Base-by-base conservation (phyloP, 2,888 invertebrate genomes). In the Omphaloscelis lunosa region DNA sequence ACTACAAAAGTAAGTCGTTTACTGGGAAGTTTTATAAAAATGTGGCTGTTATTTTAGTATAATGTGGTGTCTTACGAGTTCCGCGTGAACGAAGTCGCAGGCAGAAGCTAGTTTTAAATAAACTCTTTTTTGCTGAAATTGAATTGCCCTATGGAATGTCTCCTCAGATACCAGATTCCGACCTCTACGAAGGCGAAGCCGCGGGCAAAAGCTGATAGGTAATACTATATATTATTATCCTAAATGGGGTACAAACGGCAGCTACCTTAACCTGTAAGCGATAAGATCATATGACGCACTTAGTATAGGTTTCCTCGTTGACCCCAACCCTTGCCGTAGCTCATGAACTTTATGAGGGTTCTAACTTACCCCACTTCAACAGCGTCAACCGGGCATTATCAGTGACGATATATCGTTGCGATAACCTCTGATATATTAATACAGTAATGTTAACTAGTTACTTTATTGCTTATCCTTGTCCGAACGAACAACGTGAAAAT, bases 281-380 rank as follows among this genome's bases (percentile, higher is more conserved):
- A 82, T 85, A 85, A 72, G 71, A 77, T 81, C 73, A 72, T 17
- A 66, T 67, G 79, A 76, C 45, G 68, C 45, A 39, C 12, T 63
- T 51, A 75, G 61, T 77, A 75, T 77, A 75, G 56, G 73, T 75
- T 74, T 72, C 34, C 59, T 69, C 63, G 75, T 77, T 85, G 80
- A 88, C 80, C 83, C 77, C 29, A 67, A 83, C 71, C 86, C 77
- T 74, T 75, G 56, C 70, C 76, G 58, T 85, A 67, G 53, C 71
- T 77, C 76, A 71, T 68, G 65, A 79, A 83, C 72, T 88, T 83
- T 86, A 86, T 86, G 77, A 75, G 75, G 76, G 88, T 66, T 72
- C 62, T 23, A 39, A 51, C 51, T 69, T 67, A 87, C 67, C 86
- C 78, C 75, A 79, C 76, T 84, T 79, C 81, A 73, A 39, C 53